Percentiles rank a stretch among this genome's conserved stretches.
Conservation (phyloP, 1,140 invertebrate species). For the Antheraea pernyi region DNA sequence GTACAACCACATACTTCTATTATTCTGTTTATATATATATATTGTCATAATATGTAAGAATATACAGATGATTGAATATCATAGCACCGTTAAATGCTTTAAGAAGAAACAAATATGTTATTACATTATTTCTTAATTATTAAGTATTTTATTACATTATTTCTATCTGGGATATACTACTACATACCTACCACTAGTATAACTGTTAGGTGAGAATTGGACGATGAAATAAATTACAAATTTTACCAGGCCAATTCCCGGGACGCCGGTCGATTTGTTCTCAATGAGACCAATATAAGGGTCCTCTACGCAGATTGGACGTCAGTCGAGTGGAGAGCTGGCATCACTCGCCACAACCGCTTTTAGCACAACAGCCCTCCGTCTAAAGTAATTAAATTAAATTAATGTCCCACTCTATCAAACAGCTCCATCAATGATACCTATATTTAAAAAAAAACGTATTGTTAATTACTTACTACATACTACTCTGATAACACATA, state of each 20-base stretch:
- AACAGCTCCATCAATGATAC: slow-evolving; percentile 23
- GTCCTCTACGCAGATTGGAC: slow-evolving; percentile 62
- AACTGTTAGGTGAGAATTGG: not conserved
- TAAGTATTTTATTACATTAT: too few species aligned
- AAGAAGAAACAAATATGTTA: too few species aligned
- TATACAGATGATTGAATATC: too few species aligned
- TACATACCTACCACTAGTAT: not conserved
- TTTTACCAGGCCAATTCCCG: slow-evolving; percentile 17
- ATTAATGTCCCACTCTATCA: slow-evolving; percentile 43
- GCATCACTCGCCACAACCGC: slow-evolving; percentile 27
- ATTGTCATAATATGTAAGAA: too few species aligned
- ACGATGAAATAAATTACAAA: slow-evolving; percentile 15
- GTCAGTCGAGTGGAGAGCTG: slow-evolving; percentile 35
- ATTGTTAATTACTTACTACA: too few species aligned
- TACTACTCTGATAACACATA: too few species aligned
- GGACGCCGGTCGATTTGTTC: slow-evolving; percentile 47
- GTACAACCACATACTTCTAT: too few species aligned
- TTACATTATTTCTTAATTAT: too few species aligned
- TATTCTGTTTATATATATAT: too few species aligned
- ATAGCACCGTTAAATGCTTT: too few species aligned
- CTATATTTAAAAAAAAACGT: slow-evolving; percentile 4
- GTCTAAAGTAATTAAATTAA: slow-evolving; percentile 56
- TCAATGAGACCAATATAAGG: slow-evolving; percentile 56
- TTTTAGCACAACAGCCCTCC: slow-evolving; percentile 38
- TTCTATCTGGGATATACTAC: too few species aligned